phyloP scores from a whole-genome alignment of 2,113 vertebrate genomes.

The Anas platyrhynchos region DNA sequence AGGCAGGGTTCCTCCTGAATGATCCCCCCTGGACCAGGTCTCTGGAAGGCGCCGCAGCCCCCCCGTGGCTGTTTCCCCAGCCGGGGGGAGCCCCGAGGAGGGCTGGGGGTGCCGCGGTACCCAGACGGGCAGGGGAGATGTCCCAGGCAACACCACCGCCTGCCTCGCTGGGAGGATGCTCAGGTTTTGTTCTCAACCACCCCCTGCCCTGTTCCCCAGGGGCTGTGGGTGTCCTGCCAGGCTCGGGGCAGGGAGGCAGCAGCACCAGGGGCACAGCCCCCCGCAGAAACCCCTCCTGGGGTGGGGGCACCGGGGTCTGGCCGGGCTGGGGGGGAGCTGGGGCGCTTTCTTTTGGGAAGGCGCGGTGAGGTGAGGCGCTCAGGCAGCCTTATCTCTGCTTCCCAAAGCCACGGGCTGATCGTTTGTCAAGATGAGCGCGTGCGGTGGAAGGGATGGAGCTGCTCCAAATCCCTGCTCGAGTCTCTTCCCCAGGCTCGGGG shows the following conservation, averaged over 20 bases:
- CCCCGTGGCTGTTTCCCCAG: too few species aligned
- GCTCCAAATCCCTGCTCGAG: slow-evolving; percentile 63
- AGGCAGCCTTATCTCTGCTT: slow-evolving; percentile 62
- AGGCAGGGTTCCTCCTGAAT: slow-evolving; percentile 16
- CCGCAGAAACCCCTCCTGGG: background rate
- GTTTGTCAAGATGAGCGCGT: slow-evolving; percentile 70
- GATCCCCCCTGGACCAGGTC: slow-evolving; percentile 34
- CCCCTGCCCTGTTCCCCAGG: background rate
- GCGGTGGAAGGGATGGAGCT: slow-evolving; percentile 61
- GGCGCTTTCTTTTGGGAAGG: slow-evolving; percentile 61
- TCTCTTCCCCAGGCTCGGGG: slow-evolving; percentile 48
- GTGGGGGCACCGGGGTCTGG: background rate
- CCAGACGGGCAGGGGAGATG: background rate
- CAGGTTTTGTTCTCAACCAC: background rate
- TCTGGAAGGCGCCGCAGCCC: too few species aligned
- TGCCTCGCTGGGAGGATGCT: rapidly evolving
- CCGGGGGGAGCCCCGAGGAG: too few species aligned
- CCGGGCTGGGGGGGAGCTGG: background rate
- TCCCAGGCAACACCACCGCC: background rate
- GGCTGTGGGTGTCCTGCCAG: background rate
- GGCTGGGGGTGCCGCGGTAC: background rate
- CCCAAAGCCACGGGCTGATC: slow-evolving; percentile 61
- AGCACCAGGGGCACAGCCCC: background rate
- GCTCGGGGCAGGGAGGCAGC: background rate
- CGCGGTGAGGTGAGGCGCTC: slow-evolving; percentile 18